Conservation (phyloP, 2,888 invertebrate species). For the Galerucella nymphaeae region DNA sequence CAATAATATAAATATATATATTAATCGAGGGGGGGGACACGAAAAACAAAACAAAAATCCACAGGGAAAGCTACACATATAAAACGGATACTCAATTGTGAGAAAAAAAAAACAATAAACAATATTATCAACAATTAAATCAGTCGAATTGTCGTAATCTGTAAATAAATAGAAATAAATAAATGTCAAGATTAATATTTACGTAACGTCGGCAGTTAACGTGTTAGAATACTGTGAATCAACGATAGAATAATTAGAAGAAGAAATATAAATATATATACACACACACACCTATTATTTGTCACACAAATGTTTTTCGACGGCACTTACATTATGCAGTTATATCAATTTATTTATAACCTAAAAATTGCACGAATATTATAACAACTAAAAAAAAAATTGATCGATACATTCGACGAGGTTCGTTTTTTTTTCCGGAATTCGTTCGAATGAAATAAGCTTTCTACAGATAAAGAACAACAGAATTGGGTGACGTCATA, state of each 20-base stretch:
- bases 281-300: conserved; percentile 60
- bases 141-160: conserved; percentile 39
- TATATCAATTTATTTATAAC: conserved; percentile 40
- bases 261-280: conserved; percentile 24
- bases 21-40: conserved; percentile 18
- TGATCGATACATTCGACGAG: conserved; percentile 38
- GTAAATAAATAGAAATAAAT: conserved; percentile 43
- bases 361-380: conserved; percentile 55
- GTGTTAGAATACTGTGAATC: conserved; percentile 1
- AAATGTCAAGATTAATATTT: background rate
- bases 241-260: conserved; percentile 43
- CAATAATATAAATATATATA: conserved; percentile 15
- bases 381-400: conserved; percentile 43
- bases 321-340: conserved; percentile 59
- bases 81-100: conserved; percentile 26
- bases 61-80: background rate
- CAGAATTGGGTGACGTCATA: too few species aligned
- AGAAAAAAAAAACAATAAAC: conserved; percentile 39
- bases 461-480: background rate
- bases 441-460: conserved; percentile 1
- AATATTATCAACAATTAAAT: conserved; percentile 40
- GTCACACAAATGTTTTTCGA: conserved; percentile 59
- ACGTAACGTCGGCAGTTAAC: too few species aligned
- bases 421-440: conserved; percentile 3
- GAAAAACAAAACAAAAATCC: conserved; percentile 36